Base-by-base conservation (phyloP, 2,113 vertebrate genomes). In the Hyperopisus bebe region DNA sequence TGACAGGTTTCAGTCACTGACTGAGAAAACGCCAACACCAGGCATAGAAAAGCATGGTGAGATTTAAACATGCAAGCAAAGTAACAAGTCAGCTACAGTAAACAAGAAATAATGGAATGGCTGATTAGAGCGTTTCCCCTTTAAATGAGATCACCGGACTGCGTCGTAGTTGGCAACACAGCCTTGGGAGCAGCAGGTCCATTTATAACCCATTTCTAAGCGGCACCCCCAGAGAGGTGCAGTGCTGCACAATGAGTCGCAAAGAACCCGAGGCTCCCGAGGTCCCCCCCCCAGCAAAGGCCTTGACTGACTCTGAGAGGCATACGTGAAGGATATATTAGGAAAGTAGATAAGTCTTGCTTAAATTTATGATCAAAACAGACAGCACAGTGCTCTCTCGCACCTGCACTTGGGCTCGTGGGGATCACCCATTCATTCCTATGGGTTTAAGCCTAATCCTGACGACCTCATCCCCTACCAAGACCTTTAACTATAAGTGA, bases 181-280 rank as follows among this genome's bases (percentile, higher is more conserved):
- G 74, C 74, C 74, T 42, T 80, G 35, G 74, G 74, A 80, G 74
- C 35, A 80, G 74, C 74, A 80, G 74, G 74, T 42, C 74, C 74
- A 80, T 80, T 80, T 80, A 42, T 42, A 80, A 80, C 74, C 35
- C 39, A 19, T 42, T 66, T 70, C 10, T 70, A 70, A 42, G 35
- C 35, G 35, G 62, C 62, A 31, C 74, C 31, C 74, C 74, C 35
- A 19, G 35, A 42, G 74, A 19, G 74, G 17, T 80, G 35, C 35
- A 80, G 74, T 42, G 35, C 74, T 80, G 35, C 15, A 39, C 35
- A 42, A 42, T 7, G 35, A 42, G 74, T 5, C 19, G 35, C 17
- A 80, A 80, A 7, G 74, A 42, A 39, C n/a, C n/a, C 1, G 62
- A 70, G 62, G n/a, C n/a, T 1, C n/a, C 58, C 0, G 58, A 66